phyloP scores from a whole-genome alignment of 2,113 vertebrate genomes.

The Percopsis transmontana region DNA sequence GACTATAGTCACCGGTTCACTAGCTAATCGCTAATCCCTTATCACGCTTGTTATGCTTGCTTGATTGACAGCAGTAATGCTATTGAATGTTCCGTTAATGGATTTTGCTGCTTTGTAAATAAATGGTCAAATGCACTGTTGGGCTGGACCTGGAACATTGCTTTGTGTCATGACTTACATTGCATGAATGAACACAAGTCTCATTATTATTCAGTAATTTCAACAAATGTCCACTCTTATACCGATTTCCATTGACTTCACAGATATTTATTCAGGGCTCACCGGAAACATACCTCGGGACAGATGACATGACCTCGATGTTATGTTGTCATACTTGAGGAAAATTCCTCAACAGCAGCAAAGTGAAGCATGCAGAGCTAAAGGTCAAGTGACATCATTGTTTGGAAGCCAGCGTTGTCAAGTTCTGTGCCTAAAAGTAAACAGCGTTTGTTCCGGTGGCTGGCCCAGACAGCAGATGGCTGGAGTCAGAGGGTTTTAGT shows the following conservation, averaged over 20 bases:
- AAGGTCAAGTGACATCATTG: conserved; percentile 47
- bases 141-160: no score
- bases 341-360: conserved; percentile 39
- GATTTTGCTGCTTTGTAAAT: no score
- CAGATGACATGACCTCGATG: conserved; percentile 33
- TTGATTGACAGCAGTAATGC: no score
- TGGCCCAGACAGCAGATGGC: conserved; percentile 36
- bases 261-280: conserved; percentile 37
- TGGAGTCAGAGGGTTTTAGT: conserved; percentile 33
- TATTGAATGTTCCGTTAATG: no score
- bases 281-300: conserved; percentile 33
- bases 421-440: conserved; percentile 35
- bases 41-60: no score
- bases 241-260: conserved; percentile 28
- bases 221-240: neutral
- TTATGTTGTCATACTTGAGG: conserved; percentile 37
- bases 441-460: conserved; percentile 19
- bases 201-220: conserved; percentile 18
- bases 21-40: no score
- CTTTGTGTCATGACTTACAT: neutral
- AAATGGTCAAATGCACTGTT: no score
- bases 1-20: no score
- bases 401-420: conserved; percentile 30
- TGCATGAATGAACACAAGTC: neutral
- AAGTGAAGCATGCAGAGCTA: conserved; percentile 31